These are phyloP conservation scores for Argyrosomus japonicus DNA, from an alignment of 2,113 vertebrate species.

Conservation along the genomic window DNA sequence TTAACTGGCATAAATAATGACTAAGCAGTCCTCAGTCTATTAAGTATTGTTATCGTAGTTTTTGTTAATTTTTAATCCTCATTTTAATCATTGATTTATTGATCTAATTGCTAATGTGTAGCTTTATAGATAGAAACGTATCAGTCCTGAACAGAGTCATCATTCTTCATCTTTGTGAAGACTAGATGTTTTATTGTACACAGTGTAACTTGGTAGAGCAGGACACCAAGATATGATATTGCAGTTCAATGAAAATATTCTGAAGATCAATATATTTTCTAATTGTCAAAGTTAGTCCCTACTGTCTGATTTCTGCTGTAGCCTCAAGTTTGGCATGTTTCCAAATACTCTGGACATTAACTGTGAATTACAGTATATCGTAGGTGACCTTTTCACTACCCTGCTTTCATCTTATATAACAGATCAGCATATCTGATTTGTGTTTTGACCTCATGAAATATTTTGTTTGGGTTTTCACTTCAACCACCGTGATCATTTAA, in stretches of 20 bases:
- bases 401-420: no score
- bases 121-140: background rate
- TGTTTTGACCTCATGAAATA: background rate
- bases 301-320: background rate
- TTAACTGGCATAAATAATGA: background rate
- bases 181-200: background rate
- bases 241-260: background rate
- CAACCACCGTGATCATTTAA: background rate
- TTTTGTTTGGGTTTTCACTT: constrained; percentile 5
- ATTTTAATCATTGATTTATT: background rate
- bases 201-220: background rate
- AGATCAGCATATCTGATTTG: background rate
- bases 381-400: no score
- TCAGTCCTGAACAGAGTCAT: background rate
- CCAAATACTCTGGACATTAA: background rate
- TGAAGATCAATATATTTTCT: background rate
- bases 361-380: no score
- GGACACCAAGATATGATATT: background rate
- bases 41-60: background rate
- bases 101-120: background rate
- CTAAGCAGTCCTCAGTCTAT: background rate
- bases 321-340: background rate
- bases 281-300: background rate
- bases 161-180: background rate
- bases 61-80: background rate